Percentiles rank a stretch among this genome's conserved stretches.
Evolutionary conservation across 2,888 invertebrate genomes (phyloP).

Genomic region (Ptilodon capucinus): DNA sequence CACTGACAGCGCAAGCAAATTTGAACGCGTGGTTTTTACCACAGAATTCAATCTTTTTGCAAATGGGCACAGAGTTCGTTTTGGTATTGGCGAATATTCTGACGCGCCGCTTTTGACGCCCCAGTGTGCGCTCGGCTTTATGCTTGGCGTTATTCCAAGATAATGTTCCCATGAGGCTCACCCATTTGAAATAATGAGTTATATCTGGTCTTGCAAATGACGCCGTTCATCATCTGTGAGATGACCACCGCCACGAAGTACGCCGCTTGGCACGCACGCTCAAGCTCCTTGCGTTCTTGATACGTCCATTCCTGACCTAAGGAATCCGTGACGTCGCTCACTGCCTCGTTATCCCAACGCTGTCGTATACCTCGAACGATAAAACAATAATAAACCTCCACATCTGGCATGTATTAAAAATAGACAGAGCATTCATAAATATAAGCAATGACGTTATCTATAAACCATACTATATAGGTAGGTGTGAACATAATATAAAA

Average conservation of each 20-base stretch:
- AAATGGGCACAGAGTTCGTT: too few relatives aligned
- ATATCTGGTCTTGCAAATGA: conserved; percentile 88
- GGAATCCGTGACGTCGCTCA: conserved; percentile 87
- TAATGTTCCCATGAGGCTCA: conserved; percentile 42
- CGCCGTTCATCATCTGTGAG: conserved; percentile 87
- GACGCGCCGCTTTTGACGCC: too few relatives aligned
- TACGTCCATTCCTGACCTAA: conserved; percentile 90
- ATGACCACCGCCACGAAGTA: conserved; percentile 89
- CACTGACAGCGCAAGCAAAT: too few relatives aligned
- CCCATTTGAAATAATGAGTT: conserved; percentile 88
- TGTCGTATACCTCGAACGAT: conserved; percentile 81
- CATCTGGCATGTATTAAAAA: not conserved
- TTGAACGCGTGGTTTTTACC: too few relatives aligned
- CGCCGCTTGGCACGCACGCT: conserved; percentile 87
- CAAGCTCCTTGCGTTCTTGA: conserved; percentile 84
- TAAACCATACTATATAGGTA: too few relatives aligned
- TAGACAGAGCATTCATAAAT: not conserved
- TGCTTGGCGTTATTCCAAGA: conserved; percentile 17
- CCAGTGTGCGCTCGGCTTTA: too few relatives aligned
- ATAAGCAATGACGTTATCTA: not conserved
- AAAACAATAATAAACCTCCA: not conserved
- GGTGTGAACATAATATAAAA: too few relatives aligned
- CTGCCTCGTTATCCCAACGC: conserved; percentile 87
- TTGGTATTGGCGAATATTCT: too few relatives aligned
- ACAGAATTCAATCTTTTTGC: too few relatives aligned